These are phyloP conservation scores for Drosophila glabriapex DNA, from an alignment of 2,888 invertebrate species.

Conservation along the genomic window DNA sequence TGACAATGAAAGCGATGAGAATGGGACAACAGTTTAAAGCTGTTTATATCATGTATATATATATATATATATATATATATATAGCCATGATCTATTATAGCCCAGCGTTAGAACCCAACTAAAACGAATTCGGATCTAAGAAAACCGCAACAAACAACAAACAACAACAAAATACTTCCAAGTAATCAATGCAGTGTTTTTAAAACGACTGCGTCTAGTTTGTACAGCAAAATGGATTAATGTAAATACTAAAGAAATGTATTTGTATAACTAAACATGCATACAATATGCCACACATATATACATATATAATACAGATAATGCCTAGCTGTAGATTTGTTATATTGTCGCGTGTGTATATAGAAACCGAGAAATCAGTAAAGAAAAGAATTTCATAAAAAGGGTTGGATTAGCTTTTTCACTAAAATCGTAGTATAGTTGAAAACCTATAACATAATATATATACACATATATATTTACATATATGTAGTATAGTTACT, in stretches of 20 bases:
- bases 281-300: conserved; percentile 23
- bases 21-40: conserved; percentile 40
- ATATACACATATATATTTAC: background rate
- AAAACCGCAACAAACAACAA: conserved; percentile 23
- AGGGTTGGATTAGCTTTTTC: conserved; percentile 57
- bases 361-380: conserved; percentile 8
- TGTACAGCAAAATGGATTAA: conserved; percentile 34
- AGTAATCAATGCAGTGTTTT: conserved; percentile 68
- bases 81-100: conserved; percentile 20
- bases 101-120: conserved; percentile 37
- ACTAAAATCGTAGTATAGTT: conserved; percentile 48
- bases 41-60: conserved; percentile 21
- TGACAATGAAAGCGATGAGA: conserved; percentile 14
- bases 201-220: conserved; percentile 68
- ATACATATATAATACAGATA: conserved; percentile 22
- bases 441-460: conserved; percentile 27
- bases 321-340: conserved; percentile 39
- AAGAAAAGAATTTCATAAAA: conserved; percentile 7
- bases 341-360: conserved; percentile 47
- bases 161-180: conserved; percentile 62
- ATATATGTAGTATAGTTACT: conserved; percentile 29
- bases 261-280: conserved; percentile 3
- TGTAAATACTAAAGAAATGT: conserved; percentile 37
- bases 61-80: conserved; percentile 14
- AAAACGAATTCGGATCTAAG: conserved; percentile 11